Conservation (phyloP, 2,888 invertebrate species). For the Tetragnatha montana region DNA sequence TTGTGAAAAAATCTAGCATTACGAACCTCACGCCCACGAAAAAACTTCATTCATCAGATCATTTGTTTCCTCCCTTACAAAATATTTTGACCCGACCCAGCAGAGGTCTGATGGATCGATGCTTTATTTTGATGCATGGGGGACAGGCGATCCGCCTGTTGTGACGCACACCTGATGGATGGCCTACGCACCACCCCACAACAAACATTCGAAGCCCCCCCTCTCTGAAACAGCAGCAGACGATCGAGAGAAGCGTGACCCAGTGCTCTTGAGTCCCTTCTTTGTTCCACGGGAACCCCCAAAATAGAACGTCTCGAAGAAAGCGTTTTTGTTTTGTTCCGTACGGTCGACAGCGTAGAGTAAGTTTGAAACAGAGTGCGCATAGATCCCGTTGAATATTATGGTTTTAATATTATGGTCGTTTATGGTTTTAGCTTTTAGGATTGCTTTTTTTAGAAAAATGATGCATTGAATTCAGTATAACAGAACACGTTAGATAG, state of each 20-base stretch:
- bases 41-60: not conserved
- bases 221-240: constrained; percentile 31
- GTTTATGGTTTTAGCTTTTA: too few relatives aligned
- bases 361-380: too few relatives aligned
- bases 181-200: constrained; percentile 28
- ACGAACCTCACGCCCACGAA: too few relatives aligned
- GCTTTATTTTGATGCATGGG: constrained; percentile 11
- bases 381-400: too few relatives aligned
- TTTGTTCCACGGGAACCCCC: constrained; percentile 41
- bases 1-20: too few relatives aligned
- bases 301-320: constrained; percentile 45
- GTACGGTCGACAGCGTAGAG: too few relatives aligned
- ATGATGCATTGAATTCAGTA: too few relatives aligned
- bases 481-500: too few relatives aligned
- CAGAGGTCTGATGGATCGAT: constrained; percentile 10
- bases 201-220: constrained; percentile 45
- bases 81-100: not conserved
- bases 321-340: constrained; percentile 15
- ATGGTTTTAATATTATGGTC: too few relatives aligned
- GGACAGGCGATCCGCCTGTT: constrained; percentile 14
- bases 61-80: not conserved
- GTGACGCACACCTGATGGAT: constrained; percentile 36
- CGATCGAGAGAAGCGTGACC: constrained; percentile 54
- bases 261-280: constrained; percentile 56
- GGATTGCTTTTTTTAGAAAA: too few relatives aligned